Conservation (phyloP, 2,888 invertebrate species). For the Dasypolia templi region DNA sequence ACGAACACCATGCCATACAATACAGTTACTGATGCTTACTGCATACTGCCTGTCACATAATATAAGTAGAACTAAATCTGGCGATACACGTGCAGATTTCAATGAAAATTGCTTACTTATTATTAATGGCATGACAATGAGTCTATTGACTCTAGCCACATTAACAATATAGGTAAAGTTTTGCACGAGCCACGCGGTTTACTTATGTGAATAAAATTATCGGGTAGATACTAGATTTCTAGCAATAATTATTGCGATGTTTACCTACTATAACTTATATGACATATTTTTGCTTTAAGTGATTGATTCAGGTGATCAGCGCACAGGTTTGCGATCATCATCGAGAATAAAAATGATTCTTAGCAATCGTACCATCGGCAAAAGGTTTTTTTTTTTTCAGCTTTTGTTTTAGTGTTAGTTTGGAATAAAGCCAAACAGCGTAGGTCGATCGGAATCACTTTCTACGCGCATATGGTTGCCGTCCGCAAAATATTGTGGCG, state of each 20-base stretch:
- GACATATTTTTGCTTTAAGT: constrained; percentile 1
- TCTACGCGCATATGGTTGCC: constrained; percentile 84
- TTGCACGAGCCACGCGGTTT: not conserved
- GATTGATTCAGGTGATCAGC: constrained; percentile 9
- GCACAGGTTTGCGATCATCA: constrained; percentile 1
- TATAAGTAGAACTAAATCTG: not conserved
- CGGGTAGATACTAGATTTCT: not conserved
- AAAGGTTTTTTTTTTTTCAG: constrained; percentile 49
- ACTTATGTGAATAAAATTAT: not conserved
- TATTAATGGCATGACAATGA: not conserved
- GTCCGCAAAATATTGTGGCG: constrained; percentile 82
- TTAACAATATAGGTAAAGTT: not conserved
- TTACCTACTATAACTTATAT: not conserved
- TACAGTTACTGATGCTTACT: not conserved
- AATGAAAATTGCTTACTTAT: not conserved
- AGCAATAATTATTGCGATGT: not conserved
- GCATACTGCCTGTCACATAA: not conserved
- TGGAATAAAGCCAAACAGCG: constrained; percentile 82
- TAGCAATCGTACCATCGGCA: constrained; percentile 12
- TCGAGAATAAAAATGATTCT: constrained; percentile 3
- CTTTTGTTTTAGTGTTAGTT: constrained; percentile 68
- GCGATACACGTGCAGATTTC: not conserved
- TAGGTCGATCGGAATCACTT: constrained; percentile 86
- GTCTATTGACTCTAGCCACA: not conserved
- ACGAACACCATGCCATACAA: constrained; percentile 5